Evolutionary conservation across 2,113 vertebrate species (phyloP).

Genomic region (Anser cygnoides): DNA sequence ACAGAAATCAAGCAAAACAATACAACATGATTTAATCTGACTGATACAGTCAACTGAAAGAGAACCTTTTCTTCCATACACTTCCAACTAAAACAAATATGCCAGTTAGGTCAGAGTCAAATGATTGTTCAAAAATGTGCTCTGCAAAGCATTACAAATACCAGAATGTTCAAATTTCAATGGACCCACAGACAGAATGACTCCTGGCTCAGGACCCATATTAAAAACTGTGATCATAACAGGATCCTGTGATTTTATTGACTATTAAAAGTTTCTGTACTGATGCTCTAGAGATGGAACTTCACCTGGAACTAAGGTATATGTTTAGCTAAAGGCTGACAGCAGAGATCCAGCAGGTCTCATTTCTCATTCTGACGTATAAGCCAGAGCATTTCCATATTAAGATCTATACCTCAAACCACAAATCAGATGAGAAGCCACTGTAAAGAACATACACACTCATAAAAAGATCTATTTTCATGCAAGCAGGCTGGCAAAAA

Average conservation of each 20-base stretch:
- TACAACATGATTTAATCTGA: not conserved
- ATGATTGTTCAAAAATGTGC: not conserved
- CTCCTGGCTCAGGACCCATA: not conserved
- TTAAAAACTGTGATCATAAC: not conserved
- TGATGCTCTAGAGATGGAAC: not conserved
- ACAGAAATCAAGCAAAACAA: slow-evolving; percentile 29
- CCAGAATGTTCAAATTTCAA: slow-evolving; percentile 1
- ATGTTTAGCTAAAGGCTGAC: not conserved
- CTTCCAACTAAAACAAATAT: slow-evolving; percentile 58
- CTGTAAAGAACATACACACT: not conserved
- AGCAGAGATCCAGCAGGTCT: not conserved
- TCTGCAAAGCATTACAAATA: slow-evolving; percentile 22
- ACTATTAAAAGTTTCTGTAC: not conserved
- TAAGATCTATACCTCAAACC: not conserved
- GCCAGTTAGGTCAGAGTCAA: not conserved
- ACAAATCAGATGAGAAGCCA: not conserved
- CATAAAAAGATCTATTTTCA: not conserved
- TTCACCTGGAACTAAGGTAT: not conserved
- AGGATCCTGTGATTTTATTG: not conserved
- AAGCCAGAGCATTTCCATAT: not conserved
- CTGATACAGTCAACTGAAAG: slow-evolving; percentile 12
- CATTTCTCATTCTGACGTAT: not conserved
- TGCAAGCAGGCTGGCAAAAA: not conserved
- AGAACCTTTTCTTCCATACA: not conserved
- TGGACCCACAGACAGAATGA: not conserved